phyloP scores from a whole-genome alignment of 2,797 vertebrate genomes.

The Cossypha heuglini region DNA sequence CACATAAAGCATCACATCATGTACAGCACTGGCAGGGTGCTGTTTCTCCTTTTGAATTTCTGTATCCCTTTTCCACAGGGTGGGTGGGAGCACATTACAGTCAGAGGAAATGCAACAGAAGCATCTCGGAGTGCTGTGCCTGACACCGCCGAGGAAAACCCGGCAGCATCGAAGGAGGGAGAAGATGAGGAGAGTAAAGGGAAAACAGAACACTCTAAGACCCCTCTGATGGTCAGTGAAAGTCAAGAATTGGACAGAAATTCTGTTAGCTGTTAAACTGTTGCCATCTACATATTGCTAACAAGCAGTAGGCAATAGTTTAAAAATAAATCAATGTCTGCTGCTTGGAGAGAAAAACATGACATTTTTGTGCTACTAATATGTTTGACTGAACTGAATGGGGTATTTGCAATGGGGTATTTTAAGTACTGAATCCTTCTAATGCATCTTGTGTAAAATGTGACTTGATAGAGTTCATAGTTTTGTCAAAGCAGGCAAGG shows the following conservation, averaged over 20 bases:
- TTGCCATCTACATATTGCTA: background rate
- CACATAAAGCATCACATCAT: background rate
- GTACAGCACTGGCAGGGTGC: background rate
- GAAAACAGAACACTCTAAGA: constrained; percentile 29
- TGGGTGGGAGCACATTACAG: constrained; percentile 93
- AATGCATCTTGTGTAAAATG: background rate
- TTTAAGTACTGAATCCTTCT: constrained; percentile 18
- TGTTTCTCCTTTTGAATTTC: background rate
- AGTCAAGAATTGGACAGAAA: constrained; percentile 66
- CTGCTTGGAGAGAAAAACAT: background rate
- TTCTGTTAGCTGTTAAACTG: constrained; percentile 58
- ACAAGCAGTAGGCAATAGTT: background rate
- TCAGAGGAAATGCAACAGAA: constrained; percentile 86
- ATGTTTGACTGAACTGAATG: background rate
- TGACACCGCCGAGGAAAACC: background rate
- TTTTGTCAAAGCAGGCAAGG: background rate
- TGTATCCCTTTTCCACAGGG: constrained; percentile 77
- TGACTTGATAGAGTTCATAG: background rate
- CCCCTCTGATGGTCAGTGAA: constrained; percentile 46
- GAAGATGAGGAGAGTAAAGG: constrained; percentile 8
- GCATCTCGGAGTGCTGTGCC: constrained; percentile 50
- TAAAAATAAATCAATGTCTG: background rate
- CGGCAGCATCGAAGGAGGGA: background rate
- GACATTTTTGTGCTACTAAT: background rate
- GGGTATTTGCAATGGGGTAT: background rate